Conservation (phyloP, 2,797 vertebrate species). For the Acrossocheilus wenchowensis region DNA sequence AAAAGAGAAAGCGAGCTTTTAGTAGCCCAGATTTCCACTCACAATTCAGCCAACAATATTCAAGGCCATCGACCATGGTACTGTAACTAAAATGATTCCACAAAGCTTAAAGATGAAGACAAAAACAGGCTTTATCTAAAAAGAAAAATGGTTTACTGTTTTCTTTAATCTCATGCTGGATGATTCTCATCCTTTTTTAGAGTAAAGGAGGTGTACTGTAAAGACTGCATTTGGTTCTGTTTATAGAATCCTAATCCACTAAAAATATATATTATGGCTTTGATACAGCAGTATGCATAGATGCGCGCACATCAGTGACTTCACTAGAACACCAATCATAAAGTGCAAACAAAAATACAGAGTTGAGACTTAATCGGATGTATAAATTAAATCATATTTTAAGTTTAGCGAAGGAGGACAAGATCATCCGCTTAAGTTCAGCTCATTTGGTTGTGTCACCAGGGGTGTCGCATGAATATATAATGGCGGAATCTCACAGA, state of each 20-base stretch:
- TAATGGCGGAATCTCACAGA: background rate
- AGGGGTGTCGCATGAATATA: conserved; percentile 12
- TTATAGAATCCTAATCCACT: background rate
- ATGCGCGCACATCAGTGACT: background rate
- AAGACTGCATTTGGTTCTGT: background rate
- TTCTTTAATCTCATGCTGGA: conserved; percentile 12
- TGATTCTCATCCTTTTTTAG: background rate
- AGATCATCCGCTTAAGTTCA: conserved; percentile 5
- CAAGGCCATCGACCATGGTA: background rate
- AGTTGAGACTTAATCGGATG: background rate
- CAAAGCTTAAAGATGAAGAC: conserved; percentile 11
- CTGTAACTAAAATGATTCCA: conserved; percentile 5
- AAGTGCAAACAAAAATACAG: background rate
- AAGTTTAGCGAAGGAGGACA: background rate
- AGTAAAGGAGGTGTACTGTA: conserved; percentile 1
- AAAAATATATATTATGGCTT: background rate
- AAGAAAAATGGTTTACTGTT: background rate
- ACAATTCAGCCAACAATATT: conserved; percentile 20
- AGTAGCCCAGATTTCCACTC: conserved; percentile 14
- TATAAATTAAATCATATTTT: conserved; percentile 14
- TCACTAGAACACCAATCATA: background rate
- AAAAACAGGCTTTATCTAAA: conserved; percentile 13
- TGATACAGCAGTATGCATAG: background rate
- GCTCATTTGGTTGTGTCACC: conserved; percentile 1
- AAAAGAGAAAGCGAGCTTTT: conserved; percentile 15